Evolutionary conservation across 2,797 vertebrate species (phyloP).

Genomic region (Danio aesculapii): DNA sequence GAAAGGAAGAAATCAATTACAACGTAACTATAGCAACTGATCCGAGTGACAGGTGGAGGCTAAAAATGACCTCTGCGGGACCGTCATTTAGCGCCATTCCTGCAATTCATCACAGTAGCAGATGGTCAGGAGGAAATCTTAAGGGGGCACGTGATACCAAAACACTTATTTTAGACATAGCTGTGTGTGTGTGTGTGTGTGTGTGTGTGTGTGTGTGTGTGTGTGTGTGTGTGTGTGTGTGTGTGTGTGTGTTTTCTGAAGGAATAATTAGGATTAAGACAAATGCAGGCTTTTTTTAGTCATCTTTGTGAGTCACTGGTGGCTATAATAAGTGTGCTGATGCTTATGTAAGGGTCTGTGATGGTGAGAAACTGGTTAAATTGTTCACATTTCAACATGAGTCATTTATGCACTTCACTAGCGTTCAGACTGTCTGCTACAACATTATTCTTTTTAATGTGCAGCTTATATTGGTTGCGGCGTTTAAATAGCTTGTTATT

Average conservation of each 20-base stretch:
- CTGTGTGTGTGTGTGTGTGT: too few relatives aligned
- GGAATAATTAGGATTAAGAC: background rate
- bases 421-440: background rate
- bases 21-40: conserved; percentile 37
- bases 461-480: background rate
- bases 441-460: background rate
- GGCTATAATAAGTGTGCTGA: background rate
- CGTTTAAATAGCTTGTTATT: background rate
- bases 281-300: background rate
- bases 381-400: conserved; percentile 11
- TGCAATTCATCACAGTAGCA: background rate
- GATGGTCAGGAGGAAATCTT: conserved; percentile 3
- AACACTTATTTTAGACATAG: background rate
- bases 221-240: too few relatives aligned
- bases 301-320: conserved; percentile 7
- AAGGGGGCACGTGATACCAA: background rate
- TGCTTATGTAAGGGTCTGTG: conserved; percentile 5
- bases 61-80: conserved; percentile 10
- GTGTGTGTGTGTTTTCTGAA: too few relatives aligned
- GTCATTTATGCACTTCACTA: background rate
- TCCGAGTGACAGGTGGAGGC: conserved; percentile 26
- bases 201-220: too few relatives aligned
- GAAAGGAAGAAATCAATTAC: conserved; percentile 38
- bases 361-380: background rate
- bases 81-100: background rate